Evolutionary conservation across 2,888 invertebrate species (phyloP), one percentile per base, ranked within the genome.

Genomic region (Lomographa bimaculata): DNA sequence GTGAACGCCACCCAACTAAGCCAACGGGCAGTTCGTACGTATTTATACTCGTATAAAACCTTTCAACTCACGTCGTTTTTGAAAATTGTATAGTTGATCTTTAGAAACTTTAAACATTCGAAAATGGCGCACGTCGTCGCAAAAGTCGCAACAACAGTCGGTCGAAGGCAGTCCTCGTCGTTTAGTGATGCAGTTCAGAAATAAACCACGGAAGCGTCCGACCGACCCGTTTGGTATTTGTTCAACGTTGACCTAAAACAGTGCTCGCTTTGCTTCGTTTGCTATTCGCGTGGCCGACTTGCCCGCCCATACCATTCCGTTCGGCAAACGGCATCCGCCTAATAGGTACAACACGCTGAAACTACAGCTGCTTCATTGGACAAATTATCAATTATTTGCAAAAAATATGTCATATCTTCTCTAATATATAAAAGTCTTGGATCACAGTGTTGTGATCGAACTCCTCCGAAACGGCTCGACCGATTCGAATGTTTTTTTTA

Each of bases 201-300:
- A 89, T 89, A 89, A 72, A 80, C 78, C 81, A 77, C 87, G 87
- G 89, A 87, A 89, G 85, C 84, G 82, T 73, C 77, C 80, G 78
- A 79, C 77, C 87, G 85, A 85, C 86, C 84, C 80, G 87, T 89
- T 87, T 89, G 87, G 89, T 87, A 89, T 89, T 87, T 87, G 86
- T 86, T 87, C 84, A 80, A 78, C 82, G 89, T 87, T 87, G 89
- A 87, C 89, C 89, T 89, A 89, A 89, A 89, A 87, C 86, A 87
- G 89, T 71, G 79, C 71, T 82, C 71, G 85, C 79, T 85, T 85
- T 86, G 84, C 84, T n/a, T 84, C 82, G 81, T 86, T 82, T 86
- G 81, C 81, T 87, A 84, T 84, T 85, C 74, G 80, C 79, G 64
- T 74, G 74, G 74, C 69, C 75, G 73, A 77, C 70, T 74, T 70